These are phyloP conservation scores for Gadus chalcogrammus DNA, from an alignment of 2,113 vertebrate genomes.

Conservation along the genomic window DNA sequence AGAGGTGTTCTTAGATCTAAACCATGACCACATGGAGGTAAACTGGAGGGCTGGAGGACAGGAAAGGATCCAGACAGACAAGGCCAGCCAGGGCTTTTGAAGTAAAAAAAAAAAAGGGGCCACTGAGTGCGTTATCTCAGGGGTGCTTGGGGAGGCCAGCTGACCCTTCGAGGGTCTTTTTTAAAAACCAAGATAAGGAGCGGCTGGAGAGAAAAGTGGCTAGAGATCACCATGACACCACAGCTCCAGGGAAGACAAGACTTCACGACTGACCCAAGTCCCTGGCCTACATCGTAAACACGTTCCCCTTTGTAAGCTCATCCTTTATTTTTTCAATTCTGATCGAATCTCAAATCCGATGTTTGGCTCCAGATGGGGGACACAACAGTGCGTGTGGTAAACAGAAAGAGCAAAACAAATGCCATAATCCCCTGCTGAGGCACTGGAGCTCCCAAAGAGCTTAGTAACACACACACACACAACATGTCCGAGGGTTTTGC, in stretches of 20 bases:
- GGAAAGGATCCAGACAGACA: not conserved
- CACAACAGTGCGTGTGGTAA: no score
- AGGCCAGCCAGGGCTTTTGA: conserved; percentile 20
- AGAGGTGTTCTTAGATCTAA: no score
- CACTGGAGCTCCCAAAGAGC: no score
- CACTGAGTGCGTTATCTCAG: conserved; percentile 46
- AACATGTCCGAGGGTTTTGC: no score
- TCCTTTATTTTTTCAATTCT: no score
- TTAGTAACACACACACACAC: not conserved
- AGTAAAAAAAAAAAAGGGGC: conserved; percentile 22
- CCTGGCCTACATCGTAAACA: not conserved
- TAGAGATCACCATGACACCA: conserved; percentile 31
- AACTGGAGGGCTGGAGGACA: not conserved
- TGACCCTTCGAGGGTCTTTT: conserved; percentile 53
- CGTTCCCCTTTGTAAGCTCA: no score
- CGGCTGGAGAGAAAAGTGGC: conserved; percentile 18
- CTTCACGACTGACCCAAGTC: not conserved
- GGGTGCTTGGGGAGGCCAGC: conserved; percentile 24
- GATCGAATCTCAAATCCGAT: no score
- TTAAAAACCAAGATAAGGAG: conserved; percentile 56
- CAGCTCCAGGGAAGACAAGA: not conserved
- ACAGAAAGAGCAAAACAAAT: no score
- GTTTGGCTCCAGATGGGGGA: no score
- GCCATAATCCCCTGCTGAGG: no score
- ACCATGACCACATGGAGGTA: no score